These are phyloP conservation scores for Gnathonemus longibarbis DNA, from an alignment of 2,113 vertebrate species.

Conservation along the genomic window DNA sequence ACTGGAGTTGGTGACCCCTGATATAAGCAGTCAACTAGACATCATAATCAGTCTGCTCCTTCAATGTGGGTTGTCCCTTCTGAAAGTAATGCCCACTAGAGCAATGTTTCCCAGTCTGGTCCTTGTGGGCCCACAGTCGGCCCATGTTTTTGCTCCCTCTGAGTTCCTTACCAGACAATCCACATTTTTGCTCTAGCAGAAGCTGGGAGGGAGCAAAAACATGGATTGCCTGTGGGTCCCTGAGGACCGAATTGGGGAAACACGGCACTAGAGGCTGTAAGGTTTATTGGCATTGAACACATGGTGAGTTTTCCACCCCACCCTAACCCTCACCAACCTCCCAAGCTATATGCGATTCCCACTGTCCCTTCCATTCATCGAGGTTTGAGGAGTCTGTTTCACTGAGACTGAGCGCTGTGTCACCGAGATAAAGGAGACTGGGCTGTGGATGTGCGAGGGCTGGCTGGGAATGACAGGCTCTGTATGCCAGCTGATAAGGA, in stretches of 20 bases:
- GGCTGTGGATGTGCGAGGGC: not conserved
- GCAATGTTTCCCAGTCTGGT: too few relatives aligned
- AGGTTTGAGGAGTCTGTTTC: not conserved
- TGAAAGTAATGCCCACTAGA: not conserved
- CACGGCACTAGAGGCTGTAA: not conserved
- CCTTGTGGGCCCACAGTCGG: too few relatives aligned
- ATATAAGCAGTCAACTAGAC: not conserved
- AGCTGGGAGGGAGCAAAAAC: not conserved
- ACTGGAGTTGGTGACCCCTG: too few relatives aligned
- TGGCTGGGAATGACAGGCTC: not conserved
- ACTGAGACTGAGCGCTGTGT: not conserved
- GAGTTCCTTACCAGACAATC: too few relatives aligned
- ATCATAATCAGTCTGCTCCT: not conserved
- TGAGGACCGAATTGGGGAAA: not conserved
- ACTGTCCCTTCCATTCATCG: not conserved
- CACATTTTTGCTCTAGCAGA: too few relatives aligned
- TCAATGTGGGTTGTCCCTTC: not conserved
- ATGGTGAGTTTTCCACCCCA: not conserved
- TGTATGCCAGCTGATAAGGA: not conserved
- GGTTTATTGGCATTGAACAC: not conserved
- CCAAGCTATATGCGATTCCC: not conserved
- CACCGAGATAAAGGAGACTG: constrained; percentile 5
- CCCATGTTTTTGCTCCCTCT: too few relatives aligned
- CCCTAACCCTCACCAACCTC: not conserved
- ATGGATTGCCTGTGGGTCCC: not conserved